Percentiles rank a stretch among this genome's conserved stretches.
Conservation (phyloP, 2,888 invertebrate genomes). For the Clitarchus hookeri region DNA sequence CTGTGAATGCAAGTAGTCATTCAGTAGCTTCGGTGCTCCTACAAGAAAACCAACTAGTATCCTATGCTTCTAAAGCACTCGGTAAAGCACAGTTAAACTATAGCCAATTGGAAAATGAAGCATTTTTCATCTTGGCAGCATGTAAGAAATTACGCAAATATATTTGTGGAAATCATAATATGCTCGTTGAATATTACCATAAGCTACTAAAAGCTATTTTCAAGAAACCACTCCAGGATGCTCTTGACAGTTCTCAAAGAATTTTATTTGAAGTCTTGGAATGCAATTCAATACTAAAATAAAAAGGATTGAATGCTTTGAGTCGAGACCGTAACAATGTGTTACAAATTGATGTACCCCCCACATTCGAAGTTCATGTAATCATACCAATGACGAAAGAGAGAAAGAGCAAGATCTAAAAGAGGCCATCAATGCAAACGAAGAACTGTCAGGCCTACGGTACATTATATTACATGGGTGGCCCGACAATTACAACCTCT, state of each 20-base stretch:
- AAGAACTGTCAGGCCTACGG: too few relatives aligned
- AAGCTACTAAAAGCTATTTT: not conserved
- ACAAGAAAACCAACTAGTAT: slow-evolving; percentile 47
- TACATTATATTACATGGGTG: too few relatives aligned
- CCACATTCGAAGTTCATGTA: too few relatives aligned
- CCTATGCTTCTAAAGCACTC: slow-evolving; percentile 50
- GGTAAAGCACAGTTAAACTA: slow-evolving; percentile 48
- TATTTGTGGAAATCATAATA: not conserved
- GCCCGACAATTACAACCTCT: too few relatives aligned
- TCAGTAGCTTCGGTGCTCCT: slow-evolving; percentile 47
- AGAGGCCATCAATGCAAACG: too few relatives aligned
- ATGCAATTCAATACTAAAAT: not conserved
- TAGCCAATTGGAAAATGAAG: slow-evolving; percentile 50
- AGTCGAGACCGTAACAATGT: too few relatives aligned
- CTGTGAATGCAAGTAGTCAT: slow-evolving; percentile 43
- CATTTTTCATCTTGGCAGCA: slow-evolving; percentile 46
- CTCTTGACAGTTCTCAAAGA: not conserved
- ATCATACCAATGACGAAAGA: too few relatives aligned
- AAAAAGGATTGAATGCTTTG: not conserved
- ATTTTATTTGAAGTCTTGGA: not conserved
- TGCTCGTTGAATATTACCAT: not conserved
- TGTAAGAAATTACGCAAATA: not conserved
- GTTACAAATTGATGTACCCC: too few relatives aligned
- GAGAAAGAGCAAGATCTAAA: too few relatives aligned
- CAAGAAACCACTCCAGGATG: not conserved